Evolutionary conservation across 2,113 vertebrate genomes (phyloP).

Genomic region (Takifugu bimaculatus): DNA sequence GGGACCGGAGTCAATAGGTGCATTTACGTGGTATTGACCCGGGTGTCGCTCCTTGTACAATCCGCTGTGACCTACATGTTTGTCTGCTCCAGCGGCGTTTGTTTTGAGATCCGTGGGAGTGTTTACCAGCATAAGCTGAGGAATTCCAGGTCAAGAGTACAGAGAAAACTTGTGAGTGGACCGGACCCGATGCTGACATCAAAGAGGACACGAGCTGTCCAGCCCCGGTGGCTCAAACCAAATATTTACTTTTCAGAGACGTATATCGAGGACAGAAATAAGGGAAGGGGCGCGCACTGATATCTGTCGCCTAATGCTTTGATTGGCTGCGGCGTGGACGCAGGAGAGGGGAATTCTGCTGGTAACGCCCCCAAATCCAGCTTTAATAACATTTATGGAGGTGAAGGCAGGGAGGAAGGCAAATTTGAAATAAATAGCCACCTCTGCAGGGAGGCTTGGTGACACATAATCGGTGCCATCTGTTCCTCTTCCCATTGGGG

Average conservation of each 20-base stretch:
- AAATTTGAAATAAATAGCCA: conserved; percentile 20
- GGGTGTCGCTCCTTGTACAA: conserved; percentile 32
- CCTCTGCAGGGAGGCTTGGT: conserved; percentile 19
- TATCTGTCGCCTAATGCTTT: conserved; percentile 1
- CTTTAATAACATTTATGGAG: background rate
- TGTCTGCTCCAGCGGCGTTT: conserved; percentile 50
- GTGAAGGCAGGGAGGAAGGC: background rate
- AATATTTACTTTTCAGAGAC: conserved; percentile 64
- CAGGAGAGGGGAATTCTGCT: too few species aligned
- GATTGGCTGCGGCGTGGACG: too few species aligned
- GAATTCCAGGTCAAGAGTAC: conserved; percentile 67
- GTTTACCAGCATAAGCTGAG: conserved; percentile 61
- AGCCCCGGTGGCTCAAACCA: conserved; percentile 32
- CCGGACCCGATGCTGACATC: conserved; percentile 58
- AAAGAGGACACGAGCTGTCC: conserved; percentile 48
- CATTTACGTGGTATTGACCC: conserved; percentile 54
- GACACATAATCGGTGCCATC: conserved; percentile 51
- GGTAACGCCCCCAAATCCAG: background rate
- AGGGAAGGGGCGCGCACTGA: conserved; percentile 19
- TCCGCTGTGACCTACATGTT: conserved; percentile 47
- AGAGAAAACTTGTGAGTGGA: conserved; percentile 47
- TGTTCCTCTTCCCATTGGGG: conserved; percentile 53
- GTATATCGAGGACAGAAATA: conserved; percentile 35
- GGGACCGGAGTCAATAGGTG: conserved; percentile 52
- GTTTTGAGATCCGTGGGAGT: conserved; percentile 63